Base-by-base conservation (phyloP, 1,140 invertebrate genomes). In the Drosophila setifemur region DNA sequence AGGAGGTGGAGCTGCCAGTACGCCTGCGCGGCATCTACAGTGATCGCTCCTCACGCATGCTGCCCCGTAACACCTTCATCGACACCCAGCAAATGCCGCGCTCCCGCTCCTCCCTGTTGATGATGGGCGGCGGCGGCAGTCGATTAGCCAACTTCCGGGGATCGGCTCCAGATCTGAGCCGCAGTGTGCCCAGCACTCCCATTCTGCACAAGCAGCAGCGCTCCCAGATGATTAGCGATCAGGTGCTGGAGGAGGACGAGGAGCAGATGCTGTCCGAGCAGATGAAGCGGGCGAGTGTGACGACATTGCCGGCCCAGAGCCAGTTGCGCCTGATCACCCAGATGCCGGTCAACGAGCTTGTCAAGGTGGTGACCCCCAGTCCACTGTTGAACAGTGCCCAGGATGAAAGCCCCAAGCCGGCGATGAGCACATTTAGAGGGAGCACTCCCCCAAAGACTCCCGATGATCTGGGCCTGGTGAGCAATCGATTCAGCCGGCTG, bases 41-140 rank as follows among this genome's bases (percentile, higher is more conserved):
- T 33, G 91, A 92, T 43, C 90, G 91, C 3, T 90, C 92, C 3
- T 37, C 75, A 11, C 73, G 88, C 2, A 23, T 91, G 2, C 90
- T 90, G 44, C 91, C 92, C 0, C 91, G 76, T 16, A 81, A 89
- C 23, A 79, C 72, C 0, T 88, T 93, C 52, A 92, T 93, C 9
- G 92, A 91, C 18, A 89, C 90, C 2, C 74, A 78, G 28, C 70
- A 71, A 29, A 43, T 93, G 33, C 91, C 92, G 0, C 89, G 92
- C 4, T 93, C 93, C 1, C 85, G 91, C 25, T 93, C 82, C 1
- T 86, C 93, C 0, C 91, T 92, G 4, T 71, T 93, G 4, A 76
- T 79, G 58, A 47, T 85, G 18, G 70, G 67, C 44, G 47, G 67
- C 18, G 37, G 40, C 2, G 54, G 50, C 49, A 60, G 31, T 5